These are phyloP conservation scores for Cephus spinipes DNA, from an alignment of 2,888 invertebrate species.

Conservation along the genomic window DNA sequence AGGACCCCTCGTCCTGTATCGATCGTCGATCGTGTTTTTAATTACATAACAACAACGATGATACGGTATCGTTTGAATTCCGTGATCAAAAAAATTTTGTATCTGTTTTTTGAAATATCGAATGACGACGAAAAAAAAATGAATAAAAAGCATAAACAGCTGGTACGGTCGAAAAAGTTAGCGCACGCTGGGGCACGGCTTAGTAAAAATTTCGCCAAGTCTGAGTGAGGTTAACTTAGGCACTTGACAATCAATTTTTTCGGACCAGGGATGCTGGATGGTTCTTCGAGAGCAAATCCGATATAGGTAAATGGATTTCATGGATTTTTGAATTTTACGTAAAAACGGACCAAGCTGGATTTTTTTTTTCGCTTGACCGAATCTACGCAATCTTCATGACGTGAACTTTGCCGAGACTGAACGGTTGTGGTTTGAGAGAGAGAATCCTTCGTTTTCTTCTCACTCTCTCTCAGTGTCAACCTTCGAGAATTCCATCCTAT, in stretches of 20 bases:
- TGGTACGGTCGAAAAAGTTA: not conserved
- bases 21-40: not conserved
- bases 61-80: not conserved
- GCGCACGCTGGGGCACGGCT: not conserved
- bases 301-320: slow-evolving; percentile 51
- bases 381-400: slow-evolving; percentile 20
- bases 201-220: not conserved
- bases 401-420: not conserved
- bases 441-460: not conserved
- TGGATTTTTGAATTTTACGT: slow-evolving; percentile 45
- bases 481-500: not conserved
- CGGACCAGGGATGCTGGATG: not conserved
- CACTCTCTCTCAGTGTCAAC: not conserved
- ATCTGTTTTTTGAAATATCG: not conserved
- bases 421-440: not conserved
- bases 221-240: not conserved
- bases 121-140: not conserved
- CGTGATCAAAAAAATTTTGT: not conserved
- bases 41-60: not conserved
- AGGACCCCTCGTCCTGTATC: not conserved
- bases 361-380: slow-evolving; percentile 32
- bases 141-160: not conserved
- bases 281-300: slow-evolving; percentile 30
- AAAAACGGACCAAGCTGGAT: slow-evolving; percentile 21
- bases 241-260: not conserved